A percentile compares a stretch with the other conserved stretches of the same genome.
phyloP scores from a whole-genome alignment of 1,140 invertebrate species.

The Ooceraea biroi region DNA sequence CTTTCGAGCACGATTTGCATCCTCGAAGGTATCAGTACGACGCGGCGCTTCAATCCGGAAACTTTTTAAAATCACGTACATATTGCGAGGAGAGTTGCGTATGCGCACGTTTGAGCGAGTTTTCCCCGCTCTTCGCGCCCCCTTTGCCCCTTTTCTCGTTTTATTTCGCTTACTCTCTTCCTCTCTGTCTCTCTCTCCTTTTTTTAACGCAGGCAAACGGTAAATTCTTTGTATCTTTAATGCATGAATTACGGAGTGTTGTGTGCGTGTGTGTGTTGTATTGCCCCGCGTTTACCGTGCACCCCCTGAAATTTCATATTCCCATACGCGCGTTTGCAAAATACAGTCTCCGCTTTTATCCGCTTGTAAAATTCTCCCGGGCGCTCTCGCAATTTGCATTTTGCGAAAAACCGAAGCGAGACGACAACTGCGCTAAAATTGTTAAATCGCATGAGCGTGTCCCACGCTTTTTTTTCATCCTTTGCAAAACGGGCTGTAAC shows the following conservation, averaged over 20 bases:
- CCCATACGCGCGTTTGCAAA: constrained; percentile 63
- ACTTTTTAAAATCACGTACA: constrained; percentile 64
- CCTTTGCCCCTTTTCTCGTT: constrained; percentile 12
- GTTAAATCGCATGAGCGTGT: constrained; percentile 61
- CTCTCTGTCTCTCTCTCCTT: background rate
- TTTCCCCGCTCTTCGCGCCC: background rate
- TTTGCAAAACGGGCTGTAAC: constrained; percentile 43
- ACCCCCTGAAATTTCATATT: constrained; percentile 61
- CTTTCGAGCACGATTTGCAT: constrained; percentile 71
- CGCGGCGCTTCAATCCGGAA: constrained; percentile 53
- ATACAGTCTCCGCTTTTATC: constrained; percentile 63
- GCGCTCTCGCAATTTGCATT: constrained; percentile 61
- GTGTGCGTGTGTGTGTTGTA: constrained; percentile 16
- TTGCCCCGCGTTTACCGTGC: constrained; percentile 59
- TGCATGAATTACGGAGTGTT: constrained; percentile 56
- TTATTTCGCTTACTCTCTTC: constrained; percentile 31
- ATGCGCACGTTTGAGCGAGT: constrained; percentile 58
- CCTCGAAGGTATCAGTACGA: constrained; percentile 58
- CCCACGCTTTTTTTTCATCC: constrained; percentile 27
- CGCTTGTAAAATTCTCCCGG: constrained; percentile 63
- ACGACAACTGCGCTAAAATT: constrained; percentile 64
- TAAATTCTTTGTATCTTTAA: constrained; percentile 64
- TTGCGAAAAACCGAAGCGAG: constrained; percentile 63
- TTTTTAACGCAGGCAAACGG: constrained; percentile 55
- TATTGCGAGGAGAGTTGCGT: constrained; percentile 58